phyloP scores from a whole-genome alignment of 2,888 invertebrate species.

The Drosophila nr. fundita region DNA sequence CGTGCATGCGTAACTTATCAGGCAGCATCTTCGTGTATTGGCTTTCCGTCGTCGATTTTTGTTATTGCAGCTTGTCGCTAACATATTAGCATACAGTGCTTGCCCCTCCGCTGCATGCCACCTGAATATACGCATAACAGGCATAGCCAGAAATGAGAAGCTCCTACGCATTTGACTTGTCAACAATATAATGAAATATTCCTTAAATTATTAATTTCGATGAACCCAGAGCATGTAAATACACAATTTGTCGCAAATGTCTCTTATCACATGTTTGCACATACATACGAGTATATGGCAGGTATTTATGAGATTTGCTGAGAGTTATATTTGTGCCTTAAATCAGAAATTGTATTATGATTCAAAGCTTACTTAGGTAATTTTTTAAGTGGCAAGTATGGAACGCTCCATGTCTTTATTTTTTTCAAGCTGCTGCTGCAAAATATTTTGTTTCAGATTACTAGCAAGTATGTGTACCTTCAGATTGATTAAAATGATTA shows the following conservation, averaged over 20 bases:
- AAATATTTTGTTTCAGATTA: neutral
- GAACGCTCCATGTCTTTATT: neutral
- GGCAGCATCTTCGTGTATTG: constrained; percentile 31
- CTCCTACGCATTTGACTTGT: neutral
- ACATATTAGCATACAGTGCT: constrained; percentile 28
- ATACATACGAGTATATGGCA: neutral
- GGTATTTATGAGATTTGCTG: neutral
- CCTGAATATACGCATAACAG: constrained; percentile 9
- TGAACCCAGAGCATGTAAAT: neutral
- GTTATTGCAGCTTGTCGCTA: constrained; percentile 26
- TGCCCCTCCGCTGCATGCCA: neutral
- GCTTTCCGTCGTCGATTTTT: constrained; percentile 12
- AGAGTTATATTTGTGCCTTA: neutral
- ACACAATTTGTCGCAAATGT: neutral
- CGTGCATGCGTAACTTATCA: constrained; percentile 5
- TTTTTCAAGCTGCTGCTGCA: neutral
- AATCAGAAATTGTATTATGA: neutral
- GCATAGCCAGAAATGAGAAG: constrained; percentile 3
- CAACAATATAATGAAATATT: constrained; percentile 1
- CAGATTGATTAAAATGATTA: too few relatives aligned
- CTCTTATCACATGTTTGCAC: neutral
- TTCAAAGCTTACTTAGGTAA: neutral
- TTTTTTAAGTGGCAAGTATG: neutral
- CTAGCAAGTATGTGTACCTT: neutral
- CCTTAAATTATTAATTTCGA: neutral